These are phyloP conservation scores for Aphaenogaster ashmeadi DNA, from an alignment of 1,140 invertebrate genomes.

Conservation along the genomic window DNA sequence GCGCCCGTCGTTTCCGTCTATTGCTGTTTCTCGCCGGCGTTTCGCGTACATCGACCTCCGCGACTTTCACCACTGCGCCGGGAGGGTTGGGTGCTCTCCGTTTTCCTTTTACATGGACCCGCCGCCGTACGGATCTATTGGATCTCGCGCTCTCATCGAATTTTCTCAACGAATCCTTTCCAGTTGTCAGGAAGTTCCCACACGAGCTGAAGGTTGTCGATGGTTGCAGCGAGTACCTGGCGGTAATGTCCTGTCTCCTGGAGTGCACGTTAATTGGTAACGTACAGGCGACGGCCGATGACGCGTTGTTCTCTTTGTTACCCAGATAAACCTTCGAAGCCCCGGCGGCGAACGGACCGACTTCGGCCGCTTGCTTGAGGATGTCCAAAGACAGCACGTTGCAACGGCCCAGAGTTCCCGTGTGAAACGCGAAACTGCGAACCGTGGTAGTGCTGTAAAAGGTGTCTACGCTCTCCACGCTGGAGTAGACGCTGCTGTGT, in stretches of 20 bases:
- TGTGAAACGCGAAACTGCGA: constrained; percentile 91
- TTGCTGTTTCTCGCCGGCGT: constrained; percentile 79
- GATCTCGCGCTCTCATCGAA: constrained; percentile 84
- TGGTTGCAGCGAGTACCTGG: constrained; percentile 84
- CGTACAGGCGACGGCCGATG: constrained; percentile 72
- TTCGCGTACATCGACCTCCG: constrained; percentile 71
- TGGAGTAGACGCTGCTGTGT: constrained; percentile 80
- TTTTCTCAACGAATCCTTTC: constrained; percentile 79
- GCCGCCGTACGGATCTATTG: constrained; percentile 85
- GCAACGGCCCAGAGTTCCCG: constrained; percentile 74
- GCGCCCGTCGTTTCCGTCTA: constrained; percentile 88
- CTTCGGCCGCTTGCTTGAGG: constrained; percentile 84
- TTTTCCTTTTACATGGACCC: constrained; percentile 91
- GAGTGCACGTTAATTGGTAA: constrained; percentile 77
- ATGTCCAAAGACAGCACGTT: constrained; percentile 64
- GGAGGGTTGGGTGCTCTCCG: constrained; percentile 91
- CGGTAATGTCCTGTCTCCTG: constrained; percentile 74
- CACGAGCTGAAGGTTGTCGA: constrained; percentile 86
- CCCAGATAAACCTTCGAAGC: constrained; percentile 82
- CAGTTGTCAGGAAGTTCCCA: constrained; percentile 85
- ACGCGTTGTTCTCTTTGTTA: constrained; percentile 68
- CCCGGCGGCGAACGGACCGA: constrained; percentile 88
- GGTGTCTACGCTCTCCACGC: constrained; percentile 88
- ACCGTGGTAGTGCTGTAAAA: constrained; percentile 91
- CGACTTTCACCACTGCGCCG: constrained; percentile 52